Evolutionary conservation across 2,113 vertebrate species (phyloP), one percentile per base, ranked within the genome.

Genomic region (Geothlypis trichas): DNA sequence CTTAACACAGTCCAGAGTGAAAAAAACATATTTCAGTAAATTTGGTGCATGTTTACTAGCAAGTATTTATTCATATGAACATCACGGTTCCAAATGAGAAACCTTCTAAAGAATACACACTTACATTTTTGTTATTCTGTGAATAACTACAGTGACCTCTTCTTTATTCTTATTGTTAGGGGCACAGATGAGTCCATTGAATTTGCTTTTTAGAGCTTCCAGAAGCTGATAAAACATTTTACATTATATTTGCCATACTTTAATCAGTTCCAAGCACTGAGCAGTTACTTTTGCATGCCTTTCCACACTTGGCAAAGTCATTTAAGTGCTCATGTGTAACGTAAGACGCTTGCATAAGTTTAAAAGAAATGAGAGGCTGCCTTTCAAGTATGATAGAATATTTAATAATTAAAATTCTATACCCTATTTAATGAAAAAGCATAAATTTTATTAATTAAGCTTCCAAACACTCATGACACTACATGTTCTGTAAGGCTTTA

Each of bases 161-260:
- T 93, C 83, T 41, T 74, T 78, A 95, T 78, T 78, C 39, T 89
- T 87, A 84, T 83, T 91, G 49, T 24, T 51, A 59, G n/a, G 59
- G 14, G 27, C 68, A 78, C 44, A 94, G 73, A 69, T 94, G 77
- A 92, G 62, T 87, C 62, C 42, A 54, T 37, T 90, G 84, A 80
- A 49, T 94, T 94, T 83, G 19, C 27, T 88, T 95, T 95, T 42
- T 71, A 62, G 71, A 47, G 28, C 35, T 95, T 68, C 66, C 52
- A 86, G 59, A 77, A n/a, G 84, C 76, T 91, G 66, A 84, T 81
- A 93, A 95, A 94, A 79, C 26, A 39, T 78, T 72, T 83, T 68
- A 74, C 66, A n/a, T 33, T 69, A 31, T 52, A 90, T 46, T 95
- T 49, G 95, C 58, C 63, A 28, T 74, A 81, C 90, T 79, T 90